phyloP scores from a whole-genome alignment of 2,113 vertebrate species.

The Forbesichthys agassizii region DNA sequence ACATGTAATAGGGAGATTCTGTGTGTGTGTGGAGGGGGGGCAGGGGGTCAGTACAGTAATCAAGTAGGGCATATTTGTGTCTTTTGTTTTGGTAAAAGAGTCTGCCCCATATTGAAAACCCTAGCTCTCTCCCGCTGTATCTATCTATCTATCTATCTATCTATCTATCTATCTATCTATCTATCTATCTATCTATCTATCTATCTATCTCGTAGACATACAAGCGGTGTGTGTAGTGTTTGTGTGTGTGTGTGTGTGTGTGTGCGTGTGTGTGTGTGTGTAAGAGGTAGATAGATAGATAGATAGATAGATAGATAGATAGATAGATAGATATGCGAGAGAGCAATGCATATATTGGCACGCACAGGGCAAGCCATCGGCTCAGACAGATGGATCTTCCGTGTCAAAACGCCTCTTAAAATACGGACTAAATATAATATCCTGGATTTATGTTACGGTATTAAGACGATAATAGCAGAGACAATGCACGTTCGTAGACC shows the following conservation, averaged over 20 bases:
- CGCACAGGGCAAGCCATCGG: neutral
- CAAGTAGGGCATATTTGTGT: neutral
- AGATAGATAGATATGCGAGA: no score
- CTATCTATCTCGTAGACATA: no score
- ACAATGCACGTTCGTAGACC: constrained; percentile 7
- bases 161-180: no score
- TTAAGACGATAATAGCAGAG: neutral
- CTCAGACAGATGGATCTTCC: constrained; percentile 26
- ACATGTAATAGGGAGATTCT: constrained; percentile 38
- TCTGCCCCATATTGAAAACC: no score
- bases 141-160: no score
- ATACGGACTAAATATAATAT: constrained; percentile 1
- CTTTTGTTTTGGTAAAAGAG: neutral
- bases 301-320: no score
- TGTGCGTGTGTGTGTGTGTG: neutral
- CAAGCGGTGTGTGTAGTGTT: no score
- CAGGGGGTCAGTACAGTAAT: no score
- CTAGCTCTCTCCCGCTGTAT: no score
- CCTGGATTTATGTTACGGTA: constrained; percentile 45
- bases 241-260: no score
- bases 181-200: no score
- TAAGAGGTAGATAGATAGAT: no score
- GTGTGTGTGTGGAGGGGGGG: constrained; percentile 9
- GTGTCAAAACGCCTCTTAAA: neutral
- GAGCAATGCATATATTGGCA: neutral